Base-by-base conservation (phyloP, 2,113 vertebrate genomes). In the Lampris megalopsis region DNA sequence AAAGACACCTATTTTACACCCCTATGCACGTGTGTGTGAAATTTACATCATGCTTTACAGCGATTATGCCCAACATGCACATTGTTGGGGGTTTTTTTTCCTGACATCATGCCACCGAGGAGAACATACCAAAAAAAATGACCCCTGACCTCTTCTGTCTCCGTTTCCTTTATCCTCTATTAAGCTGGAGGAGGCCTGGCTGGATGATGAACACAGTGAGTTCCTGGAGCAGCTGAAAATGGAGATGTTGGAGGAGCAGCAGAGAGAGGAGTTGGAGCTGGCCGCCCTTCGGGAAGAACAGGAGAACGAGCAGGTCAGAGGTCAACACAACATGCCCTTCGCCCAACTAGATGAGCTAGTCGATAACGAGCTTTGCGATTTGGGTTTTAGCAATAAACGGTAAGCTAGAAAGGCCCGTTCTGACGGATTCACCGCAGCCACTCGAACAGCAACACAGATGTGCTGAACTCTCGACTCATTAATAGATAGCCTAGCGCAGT, bases 141-240 rank as follows among this genome's bases (percentile, higher is more conserved):
- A 67, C 49, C 42, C 37, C 7, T 52, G 36, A 4, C 40, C 54
- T 59, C 53, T 13, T 60, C 36, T 45, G 8, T 53, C 13, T 37
- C 5, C 36, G 4, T 62, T 4, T 43, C 79, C 24, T 68, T 48
- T 71, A 68, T 48, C 63, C 40, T 62, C 59, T 43, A 1, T 35
- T 41, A 9, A 99, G 97, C 89, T 99, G 94, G 97, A 98, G 84
- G 98, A 99, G 88, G 95, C 95, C 81, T 98, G 98, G 98, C 92
- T 99, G 89, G 97, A 99, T 91, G 97, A 99, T 93, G 98, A 99
- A 91, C 97, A 98, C 87, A 97, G 95, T 64, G 97, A 97, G 91
- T 98, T 97, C 93, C 94, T 99, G 85, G 98, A 99, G 93, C 97
- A 99, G 91, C 94, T 99, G 91, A 97, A 98, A 91, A 95, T 97